phyloP scores from a whole-genome alignment of 2,888 invertebrate genomes.

The Eristalinus sepulchralis region DNA sequence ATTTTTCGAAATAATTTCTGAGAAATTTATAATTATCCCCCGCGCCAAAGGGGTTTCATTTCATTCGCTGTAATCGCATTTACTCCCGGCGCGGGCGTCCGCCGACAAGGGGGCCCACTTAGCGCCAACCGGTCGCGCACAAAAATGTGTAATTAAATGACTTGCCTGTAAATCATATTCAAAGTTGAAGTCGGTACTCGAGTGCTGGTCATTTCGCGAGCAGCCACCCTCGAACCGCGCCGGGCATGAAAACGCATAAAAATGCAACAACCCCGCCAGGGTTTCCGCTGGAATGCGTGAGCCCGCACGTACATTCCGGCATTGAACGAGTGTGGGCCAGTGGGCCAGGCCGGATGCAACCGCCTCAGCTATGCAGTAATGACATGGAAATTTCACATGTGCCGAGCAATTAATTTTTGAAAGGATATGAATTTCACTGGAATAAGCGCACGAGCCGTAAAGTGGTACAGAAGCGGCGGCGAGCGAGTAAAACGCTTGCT shows the following conservation, averaged over 20 bases:
- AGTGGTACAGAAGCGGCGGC: neutral
- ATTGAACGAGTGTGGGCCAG: slow-evolving; percentile 22
- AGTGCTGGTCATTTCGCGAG: neutral
- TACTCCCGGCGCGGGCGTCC: neutral
- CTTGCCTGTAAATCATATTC: neutral
- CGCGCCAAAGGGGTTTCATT: neutral
- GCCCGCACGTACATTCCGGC: neutral
- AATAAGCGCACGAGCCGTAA: slow-evolving; percentile 28
- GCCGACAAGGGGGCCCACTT: neutral
- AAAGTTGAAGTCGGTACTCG: neutral
- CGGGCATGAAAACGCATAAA: neutral
- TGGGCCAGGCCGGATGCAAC: slow-evolving; percentile 23
- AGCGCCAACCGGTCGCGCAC: neutral
- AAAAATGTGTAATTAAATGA: neutral
- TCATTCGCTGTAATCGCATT: neutral
- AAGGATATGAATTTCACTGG: slow-evolving; percentile 58
- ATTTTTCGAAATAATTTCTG: no score
- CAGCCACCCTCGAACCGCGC: neutral
- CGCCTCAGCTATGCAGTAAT: slow-evolving; percentile 21
- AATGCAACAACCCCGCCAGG: neutral
- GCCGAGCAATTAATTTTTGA: slow-evolving; percentile 67
- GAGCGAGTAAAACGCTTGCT: neutral
- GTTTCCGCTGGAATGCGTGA: slow-evolving; percentile 13
- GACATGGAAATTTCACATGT: slow-evolving; percentile 66
- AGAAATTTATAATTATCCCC: neutral